These are phyloP conservation scores for Parotocinclus haroldoi DNA, from an alignment of 2,797 vertebrate genomes.

Conservation along the genomic window DNA sequence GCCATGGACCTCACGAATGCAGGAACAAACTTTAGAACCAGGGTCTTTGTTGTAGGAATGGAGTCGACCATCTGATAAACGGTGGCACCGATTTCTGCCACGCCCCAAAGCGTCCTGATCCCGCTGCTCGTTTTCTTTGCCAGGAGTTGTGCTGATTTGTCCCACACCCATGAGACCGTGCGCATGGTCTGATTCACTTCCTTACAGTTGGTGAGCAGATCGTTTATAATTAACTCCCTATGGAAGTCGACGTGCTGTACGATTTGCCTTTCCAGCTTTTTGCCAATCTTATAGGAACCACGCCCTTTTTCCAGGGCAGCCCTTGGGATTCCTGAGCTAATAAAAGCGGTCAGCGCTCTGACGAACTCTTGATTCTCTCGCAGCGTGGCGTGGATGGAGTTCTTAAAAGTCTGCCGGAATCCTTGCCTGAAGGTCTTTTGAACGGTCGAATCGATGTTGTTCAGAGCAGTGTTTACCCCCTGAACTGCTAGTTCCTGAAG, in stretches of 20 bases:
- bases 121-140: too few relatives aligned
- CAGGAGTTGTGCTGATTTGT: not conserved
- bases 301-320: not conserved
- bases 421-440: not conserved
- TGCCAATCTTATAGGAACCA: conserved; percentile 20
- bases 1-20: conserved; percentile 14
- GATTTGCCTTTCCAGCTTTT: conserved; percentile 6
- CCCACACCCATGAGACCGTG: conserved; percentile 11
- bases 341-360: not conserved
- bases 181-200: conserved; percentile 4
- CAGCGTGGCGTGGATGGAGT: conserved; percentile 1
- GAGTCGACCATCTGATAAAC: not conserved
- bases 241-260: not conserved
- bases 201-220: conserved; percentile 6
- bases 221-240: not conserved
- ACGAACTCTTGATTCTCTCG: conserved; percentile 16
- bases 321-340: conserved; percentile 23
- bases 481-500: conserved; percentile 22
- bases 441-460: conserved; percentile 19
- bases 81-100: not conserved
- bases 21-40: conserved; percentile 32
- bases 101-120: not conserved
- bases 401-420: conserved; percentile 8
- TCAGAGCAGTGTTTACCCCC: not conserved
- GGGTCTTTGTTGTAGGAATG: conserved; percentile 20